These are phyloP conservation scores for Eurois occulta DNA, from an alignment of 2,888 invertebrate genomes.

Conservation along the genomic window DNA sequence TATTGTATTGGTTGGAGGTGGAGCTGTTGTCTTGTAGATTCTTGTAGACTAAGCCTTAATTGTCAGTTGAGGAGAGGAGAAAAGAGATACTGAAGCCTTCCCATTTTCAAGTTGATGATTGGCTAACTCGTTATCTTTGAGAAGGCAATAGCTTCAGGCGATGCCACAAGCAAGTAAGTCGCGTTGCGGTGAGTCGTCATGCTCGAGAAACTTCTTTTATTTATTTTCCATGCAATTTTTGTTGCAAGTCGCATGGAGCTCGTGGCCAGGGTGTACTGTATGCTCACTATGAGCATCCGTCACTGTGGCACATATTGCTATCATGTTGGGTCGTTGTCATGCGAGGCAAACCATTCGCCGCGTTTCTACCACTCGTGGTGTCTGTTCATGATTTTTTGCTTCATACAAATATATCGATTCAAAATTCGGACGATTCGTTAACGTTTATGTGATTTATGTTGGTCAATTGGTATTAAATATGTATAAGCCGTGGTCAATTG, in stretches of 20 bases:
- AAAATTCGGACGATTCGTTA: background rate
- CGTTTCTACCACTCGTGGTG: background rate
- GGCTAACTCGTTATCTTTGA: background rate
- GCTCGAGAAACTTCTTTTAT: background rate
- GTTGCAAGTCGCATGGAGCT: background rate
- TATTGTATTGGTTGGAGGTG: constrained; percentile 58
- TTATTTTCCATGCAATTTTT: background rate
- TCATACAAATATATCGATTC: background rate
- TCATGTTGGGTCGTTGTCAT: background rate
- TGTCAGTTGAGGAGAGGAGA: background rate
- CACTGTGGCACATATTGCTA: background rate
- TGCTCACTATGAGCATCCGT: background rate
- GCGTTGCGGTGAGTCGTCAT: background rate
- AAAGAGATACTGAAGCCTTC: background rate
- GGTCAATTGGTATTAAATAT: background rate
- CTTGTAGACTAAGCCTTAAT: constrained; percentile 23
- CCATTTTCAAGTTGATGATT: background rate
- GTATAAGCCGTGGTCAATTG: background rate
- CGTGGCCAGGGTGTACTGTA: background rate
- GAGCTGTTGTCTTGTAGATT: constrained; percentile 9
- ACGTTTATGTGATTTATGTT: background rate
- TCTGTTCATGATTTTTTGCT: background rate
- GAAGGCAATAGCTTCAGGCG: background rate
- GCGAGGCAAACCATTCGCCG: background rate
- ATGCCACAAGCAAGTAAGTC: background rate